A percentile compares a stretch with the other conserved stretches of the same genome.
Conservation (phyloP, 2,797 vertebrate species). For the Scleropages formosus region DNA sequence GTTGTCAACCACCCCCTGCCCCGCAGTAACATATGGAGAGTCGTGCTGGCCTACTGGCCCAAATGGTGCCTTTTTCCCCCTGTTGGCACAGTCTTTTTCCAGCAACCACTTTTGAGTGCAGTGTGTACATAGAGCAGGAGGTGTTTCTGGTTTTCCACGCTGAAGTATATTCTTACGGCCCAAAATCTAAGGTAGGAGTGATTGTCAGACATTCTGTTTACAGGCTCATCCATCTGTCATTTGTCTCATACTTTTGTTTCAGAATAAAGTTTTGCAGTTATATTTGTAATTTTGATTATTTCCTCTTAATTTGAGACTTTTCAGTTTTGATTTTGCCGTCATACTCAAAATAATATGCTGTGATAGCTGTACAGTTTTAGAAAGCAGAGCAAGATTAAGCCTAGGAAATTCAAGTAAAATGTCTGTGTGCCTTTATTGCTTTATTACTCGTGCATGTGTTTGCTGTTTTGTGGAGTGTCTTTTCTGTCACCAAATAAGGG, state of each 20-base stretch:
- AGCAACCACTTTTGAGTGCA: neutral
- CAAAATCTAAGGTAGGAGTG: too few relatives aligned
- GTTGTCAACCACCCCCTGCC: neutral
- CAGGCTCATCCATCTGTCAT: too few relatives aligned
- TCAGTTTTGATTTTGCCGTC: neutral
- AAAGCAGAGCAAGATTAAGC: neutral
- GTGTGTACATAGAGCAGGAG: neutral
- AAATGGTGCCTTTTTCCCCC: conserved; percentile 11
- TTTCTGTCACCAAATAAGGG: neutral
- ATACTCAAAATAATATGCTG: neutral
- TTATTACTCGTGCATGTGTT: conserved; percentile 1
- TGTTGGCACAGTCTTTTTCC: neutral
- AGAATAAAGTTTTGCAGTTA: neutral
- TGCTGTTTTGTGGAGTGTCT: conserved; percentile 18
- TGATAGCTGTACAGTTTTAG: neutral
- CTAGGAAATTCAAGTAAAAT: conserved; percentile 8
- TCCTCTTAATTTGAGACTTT: too few relatives aligned
- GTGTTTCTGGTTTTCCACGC: neutral
- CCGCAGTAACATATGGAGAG: conserved; percentile 36
- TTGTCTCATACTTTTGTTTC: neutral
- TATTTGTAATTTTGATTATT: neutral
- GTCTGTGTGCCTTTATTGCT: neutral
- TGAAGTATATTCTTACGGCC: too few relatives aligned
- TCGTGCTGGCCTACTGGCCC: conserved; percentile 13
- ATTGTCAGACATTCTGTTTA: too few relatives aligned